Evolutionary conservation across 2,888 invertebrate genomes (phyloP).

Genomic region (Drosophila testacea): DNA sequence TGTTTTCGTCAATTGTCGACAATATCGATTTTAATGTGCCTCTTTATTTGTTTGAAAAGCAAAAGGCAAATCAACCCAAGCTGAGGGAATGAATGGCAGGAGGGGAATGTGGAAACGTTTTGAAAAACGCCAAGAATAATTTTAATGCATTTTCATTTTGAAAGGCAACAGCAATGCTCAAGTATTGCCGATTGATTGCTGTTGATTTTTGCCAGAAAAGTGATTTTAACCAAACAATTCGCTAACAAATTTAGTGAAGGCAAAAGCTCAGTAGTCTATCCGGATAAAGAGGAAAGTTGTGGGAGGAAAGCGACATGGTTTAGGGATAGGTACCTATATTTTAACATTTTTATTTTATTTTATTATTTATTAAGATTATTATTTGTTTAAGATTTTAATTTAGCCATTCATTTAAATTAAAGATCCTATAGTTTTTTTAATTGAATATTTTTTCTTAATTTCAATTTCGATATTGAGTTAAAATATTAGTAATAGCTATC

Average conservation of each 20-base stretch:
- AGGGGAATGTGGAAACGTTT: slow-evolving; percentile 17
- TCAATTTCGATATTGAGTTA: no score
- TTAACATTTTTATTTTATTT: no score
- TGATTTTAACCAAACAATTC: slow-evolving; percentile 49
- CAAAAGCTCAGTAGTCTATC: neutral
- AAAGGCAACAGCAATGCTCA: slow-evolving; percentile 19
- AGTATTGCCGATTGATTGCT: slow-evolving; percentile 70
- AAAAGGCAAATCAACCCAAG: slow-evolving; percentile 33
- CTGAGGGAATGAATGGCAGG: neutral
- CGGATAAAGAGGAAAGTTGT: neutral
- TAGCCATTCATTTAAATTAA: no score
- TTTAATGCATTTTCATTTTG: slow-evolving; percentile 71
- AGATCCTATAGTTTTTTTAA: no score
- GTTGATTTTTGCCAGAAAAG: slow-evolving; percentile 56
- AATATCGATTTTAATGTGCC: slow-evolving; percentile 69
- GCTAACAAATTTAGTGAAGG: neutral
- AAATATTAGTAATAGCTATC: no score
- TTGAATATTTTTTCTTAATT: no score
- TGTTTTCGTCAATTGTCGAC: slow-evolving; percentile 80
- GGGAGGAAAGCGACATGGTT: no score
- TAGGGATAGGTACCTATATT: no score
- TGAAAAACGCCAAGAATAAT: slow-evolving; percentile 51
- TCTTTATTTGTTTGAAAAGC: slow-evolving; percentile 68
- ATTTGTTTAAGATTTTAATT: no score
- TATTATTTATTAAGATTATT: no score